phyloP scores from a whole-genome alignment of 1,140 invertebrate genomes.

The Caenorhabditis tropicalis region DNA sequence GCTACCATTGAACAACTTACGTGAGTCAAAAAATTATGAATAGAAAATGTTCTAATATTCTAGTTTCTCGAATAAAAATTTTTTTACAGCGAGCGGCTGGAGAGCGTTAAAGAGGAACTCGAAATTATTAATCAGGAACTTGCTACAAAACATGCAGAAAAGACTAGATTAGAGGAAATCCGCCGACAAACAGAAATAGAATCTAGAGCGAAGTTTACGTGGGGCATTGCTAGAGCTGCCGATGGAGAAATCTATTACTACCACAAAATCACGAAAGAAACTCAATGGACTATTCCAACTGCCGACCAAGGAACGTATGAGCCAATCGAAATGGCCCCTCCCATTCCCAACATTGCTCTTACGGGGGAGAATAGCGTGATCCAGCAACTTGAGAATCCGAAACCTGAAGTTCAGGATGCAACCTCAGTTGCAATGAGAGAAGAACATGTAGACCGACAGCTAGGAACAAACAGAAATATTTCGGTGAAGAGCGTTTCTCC shows the following conservation, averaged over 20 bases:
- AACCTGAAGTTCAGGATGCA: not conserved
- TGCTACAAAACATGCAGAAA: not conserved
- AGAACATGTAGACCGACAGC: not conserved
- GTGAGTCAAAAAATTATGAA: not conserved
- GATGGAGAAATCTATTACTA: slow-evolving; percentile 29
- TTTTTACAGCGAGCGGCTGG: not conserved
- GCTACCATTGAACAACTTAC: not conserved
- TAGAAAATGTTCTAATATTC: not conserved
- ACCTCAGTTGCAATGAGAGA: not conserved
- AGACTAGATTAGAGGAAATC: not conserved
- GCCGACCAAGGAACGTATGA: slow-evolving; percentile 9
- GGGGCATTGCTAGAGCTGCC: not conserved
- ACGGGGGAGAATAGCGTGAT: no score
- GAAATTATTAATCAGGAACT: not conserved
- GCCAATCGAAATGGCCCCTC: not conserved
- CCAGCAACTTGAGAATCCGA: not conserved
- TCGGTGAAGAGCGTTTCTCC: not conserved
- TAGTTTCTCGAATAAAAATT: no score
- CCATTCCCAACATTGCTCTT: no score
- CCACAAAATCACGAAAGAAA: slow-evolving; percentile 37
- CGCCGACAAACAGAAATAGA: not conserved
- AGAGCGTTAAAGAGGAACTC: not conserved
- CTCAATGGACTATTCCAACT: not conserved
- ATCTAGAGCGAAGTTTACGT: not conserved
- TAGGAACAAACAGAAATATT: not conserved